These are phyloP conservation scores for Channallabes apus DNA, from an alignment of 2,797 vertebrate genomes.

Conservation along the genomic window DNA sequence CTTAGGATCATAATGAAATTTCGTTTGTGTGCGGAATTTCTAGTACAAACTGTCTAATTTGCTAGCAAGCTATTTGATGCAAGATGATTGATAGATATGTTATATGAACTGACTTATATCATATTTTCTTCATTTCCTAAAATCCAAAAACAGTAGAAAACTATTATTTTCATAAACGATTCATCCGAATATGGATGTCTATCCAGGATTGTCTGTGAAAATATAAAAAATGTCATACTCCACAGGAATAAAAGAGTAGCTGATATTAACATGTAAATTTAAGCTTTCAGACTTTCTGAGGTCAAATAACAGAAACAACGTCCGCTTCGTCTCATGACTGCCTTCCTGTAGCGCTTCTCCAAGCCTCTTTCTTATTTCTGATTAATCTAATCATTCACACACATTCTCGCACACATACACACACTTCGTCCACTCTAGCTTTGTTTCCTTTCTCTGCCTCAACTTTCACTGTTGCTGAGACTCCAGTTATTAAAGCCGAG, in stretches of 20 bases:
- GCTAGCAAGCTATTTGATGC: neutral
- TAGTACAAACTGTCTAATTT: neutral
- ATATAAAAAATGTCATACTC: neutral
- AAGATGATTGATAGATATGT: neutral
- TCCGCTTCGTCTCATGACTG: neutral
- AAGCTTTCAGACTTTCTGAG: neutral
- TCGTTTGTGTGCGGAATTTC: too few species aligned
- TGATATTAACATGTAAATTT: neutral
- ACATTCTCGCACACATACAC: neutral
- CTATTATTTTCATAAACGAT: neutral
- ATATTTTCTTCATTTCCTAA: neutral
- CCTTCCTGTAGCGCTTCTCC: constrained; percentile 1
- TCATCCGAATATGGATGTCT: neutral
- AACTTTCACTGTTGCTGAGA: constrained; percentile 10
- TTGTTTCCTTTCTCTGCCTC: constrained; percentile 12
- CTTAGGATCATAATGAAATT: too few species aligned
- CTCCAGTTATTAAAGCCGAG: constrained; percentile 6
- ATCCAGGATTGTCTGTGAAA: too few species aligned
- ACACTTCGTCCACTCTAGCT: constrained; percentile 1
- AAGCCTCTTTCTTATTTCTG: constrained; percentile 2
- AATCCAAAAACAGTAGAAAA: neutral
- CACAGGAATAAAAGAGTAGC: neutral
- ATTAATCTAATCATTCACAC: constrained; percentile 27
- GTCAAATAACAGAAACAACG: neutral
- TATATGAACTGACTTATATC: neutral